Conservation (phyloP, 2,797 vertebrate species). For the Gila robusta region DNA sequence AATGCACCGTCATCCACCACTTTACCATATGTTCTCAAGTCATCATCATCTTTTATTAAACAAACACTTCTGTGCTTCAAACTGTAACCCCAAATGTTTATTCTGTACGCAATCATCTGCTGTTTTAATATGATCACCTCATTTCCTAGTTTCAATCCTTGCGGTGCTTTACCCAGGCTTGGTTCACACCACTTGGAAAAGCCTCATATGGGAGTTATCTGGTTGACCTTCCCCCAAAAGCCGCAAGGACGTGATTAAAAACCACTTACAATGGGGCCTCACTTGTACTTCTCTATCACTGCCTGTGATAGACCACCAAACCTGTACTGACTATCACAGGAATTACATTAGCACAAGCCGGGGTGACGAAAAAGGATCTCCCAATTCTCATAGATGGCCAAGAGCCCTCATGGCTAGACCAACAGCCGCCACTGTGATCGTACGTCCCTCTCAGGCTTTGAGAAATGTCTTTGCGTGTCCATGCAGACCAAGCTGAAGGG, state of each 20-base stretch:
- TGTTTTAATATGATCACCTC: constrained; percentile 29
- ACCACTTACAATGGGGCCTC: constrained; percentile 46
- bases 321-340: constrained; percentile 40
- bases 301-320: constrained; percentile 30
- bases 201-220: constrained; percentile 28
- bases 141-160: constrained; percentile 6
- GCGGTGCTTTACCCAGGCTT: neutral
- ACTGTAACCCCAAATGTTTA: neutral
- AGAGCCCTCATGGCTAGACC: constrained; percentile 5
- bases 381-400: constrained; percentile 5
- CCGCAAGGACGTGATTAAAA: constrained; percentile 51
- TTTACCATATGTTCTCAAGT: constrained; percentile 34
- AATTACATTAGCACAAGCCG: constrained; percentile 47
- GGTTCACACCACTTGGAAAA: constrained; percentile 16
- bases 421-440: constrained; percentile 27
- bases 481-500: constrained; percentile 1
- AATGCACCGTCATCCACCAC: neutral
- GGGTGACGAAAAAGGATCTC: constrained; percentile 31
- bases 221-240: constrained; percentile 25
- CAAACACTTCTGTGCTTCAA: constrained; percentile 19
- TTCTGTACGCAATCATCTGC: constrained; percentile 6
- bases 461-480: constrained; percentile 24
- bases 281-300: constrained; percentile 41
- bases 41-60: constrained; percentile 39
- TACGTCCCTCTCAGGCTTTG: constrained; percentile 15